Evolutionary conservation across 1,140 invertebrate genomes (phyloP), one percentile per base, ranked within the genome.

Genomic region (Megalonaias nervosa): DNA sequence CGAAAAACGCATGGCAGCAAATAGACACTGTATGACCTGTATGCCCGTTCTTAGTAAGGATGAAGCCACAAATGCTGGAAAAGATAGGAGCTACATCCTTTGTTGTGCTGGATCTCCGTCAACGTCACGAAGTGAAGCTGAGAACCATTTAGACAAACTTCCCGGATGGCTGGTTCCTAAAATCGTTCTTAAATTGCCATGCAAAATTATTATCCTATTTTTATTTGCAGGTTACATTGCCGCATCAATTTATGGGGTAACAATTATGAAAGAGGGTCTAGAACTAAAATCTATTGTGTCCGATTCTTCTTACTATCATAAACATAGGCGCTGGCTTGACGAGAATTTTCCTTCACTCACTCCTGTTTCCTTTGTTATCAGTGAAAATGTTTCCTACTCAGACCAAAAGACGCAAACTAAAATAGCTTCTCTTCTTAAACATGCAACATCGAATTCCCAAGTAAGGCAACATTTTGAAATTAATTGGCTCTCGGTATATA

Each of bases 1-100:
- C 61, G 80, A 79, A 15, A 68, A 71, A 19, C 59, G 84, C 62
- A 68, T 79, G 2, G 62, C 58, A 1, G 60, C 26, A 4, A 73
- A 77, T 17, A 65, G 79, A n/a, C 84, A 85, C 31, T 77, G 26
- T 23, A 16, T 76, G 9, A 79, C 81, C n/a, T 85, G 84, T 68
- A 12, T 68, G 2, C 69, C 65, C 11, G 56, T 70, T 5, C 73
- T 70, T 67, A 55, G n/a, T 17, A 55, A 23, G 58, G 59, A 26
- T n/a, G 73, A 78, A 21, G 26, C 57, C n/a, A 80, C 67, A 58
- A 31, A 59, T 0, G 31, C 23, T 12, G 66, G 61, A 16, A 58
- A 64, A n/a, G 59, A 58, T 62, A 17, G 5, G n/a, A 65, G 57
- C 12, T 70, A 62, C 31, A 21, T 68, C 13, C 16, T 59, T 9